phyloP scores from a whole-genome alignment of 2,113 vertebrate species.

The Pterophyllum scalare region DNA sequence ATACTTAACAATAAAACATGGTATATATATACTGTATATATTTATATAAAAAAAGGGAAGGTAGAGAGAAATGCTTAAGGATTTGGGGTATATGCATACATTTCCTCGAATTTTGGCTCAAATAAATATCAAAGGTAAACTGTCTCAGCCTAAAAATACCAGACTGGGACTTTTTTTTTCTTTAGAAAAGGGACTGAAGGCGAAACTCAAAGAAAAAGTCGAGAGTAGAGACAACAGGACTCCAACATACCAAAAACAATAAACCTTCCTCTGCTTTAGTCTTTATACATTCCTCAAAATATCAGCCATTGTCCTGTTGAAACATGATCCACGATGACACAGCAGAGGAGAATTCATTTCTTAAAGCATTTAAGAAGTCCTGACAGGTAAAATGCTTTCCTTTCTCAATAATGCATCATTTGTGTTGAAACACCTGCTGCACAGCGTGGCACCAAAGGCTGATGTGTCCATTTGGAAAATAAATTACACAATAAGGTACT shows the following conservation, averaged over 20 bases:
- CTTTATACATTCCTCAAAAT: slow-evolving; percentile 63
- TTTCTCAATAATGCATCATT: slow-evolving; percentile 31
- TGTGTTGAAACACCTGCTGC: slow-evolving; percentile 28
- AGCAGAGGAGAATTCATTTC: slow-evolving; percentile 45
- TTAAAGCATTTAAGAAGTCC: slow-evolving; percentile 24
- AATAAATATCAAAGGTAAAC: slow-evolving; percentile 84
- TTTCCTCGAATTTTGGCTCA: slow-evolving; percentile 81
- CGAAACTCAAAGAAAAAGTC: slow-evolving; percentile 45
- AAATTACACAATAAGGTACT: slow-evolving; percentile 65
- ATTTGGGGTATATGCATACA: slow-evolving; percentile 68
- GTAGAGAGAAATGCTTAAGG: slow-evolving; percentile 72
- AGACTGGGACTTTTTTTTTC: slow-evolving; percentile 52
- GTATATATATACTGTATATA: slow-evolving; percentile 59
- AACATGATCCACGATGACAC: slow-evolving; percentile 38
- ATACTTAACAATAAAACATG: slow-evolving; percentile 77
- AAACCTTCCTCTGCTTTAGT: slow-evolving; percentile 43
- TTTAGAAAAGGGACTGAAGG: slow-evolving; percentile 47
- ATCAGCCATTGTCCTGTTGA: slow-evolving; percentile 42
- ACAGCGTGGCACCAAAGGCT: slow-evolving; percentile 32
- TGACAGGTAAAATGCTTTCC: slow-evolving; percentile 35
- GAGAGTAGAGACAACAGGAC: slow-evolving; percentile 43
- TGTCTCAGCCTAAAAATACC: slow-evolving; percentile 68
- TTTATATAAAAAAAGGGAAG: slow-evolving; percentile 54
- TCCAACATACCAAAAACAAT: slow-evolving; percentile 40
- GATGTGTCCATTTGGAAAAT: slow-evolving; percentile 59